These are phyloP conservation scores for Embidobia sp. DNA, from an alignment of 2,888 invertebrate species.

Conservation along the genomic window DNA sequence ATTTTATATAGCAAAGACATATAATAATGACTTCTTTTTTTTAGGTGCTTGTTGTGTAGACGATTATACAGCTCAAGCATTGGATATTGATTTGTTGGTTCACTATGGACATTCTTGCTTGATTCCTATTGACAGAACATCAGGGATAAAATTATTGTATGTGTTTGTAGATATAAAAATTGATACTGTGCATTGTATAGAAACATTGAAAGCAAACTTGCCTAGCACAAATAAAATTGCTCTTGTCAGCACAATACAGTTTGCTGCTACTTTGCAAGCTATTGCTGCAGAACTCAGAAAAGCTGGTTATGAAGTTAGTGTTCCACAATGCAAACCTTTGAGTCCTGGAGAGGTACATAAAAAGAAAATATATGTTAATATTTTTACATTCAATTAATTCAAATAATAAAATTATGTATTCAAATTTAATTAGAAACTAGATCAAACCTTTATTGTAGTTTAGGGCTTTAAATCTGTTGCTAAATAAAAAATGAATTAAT, in stretches of 20 bases:
- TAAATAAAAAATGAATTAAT: too few species aligned
- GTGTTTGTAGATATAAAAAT: slow-evolving; percentile 99
- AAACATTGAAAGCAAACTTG: slow-evolving; percentile 91
- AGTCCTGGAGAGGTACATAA: slow-evolving; percentile 92
- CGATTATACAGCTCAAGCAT: slow-evolving; percentile 95
- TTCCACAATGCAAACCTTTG: slow-evolving; percentile 96
- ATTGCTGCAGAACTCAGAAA: slow-evolving; percentile 87
- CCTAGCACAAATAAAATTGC: slow-evolving; percentile 86
- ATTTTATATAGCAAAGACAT: too few species aligned
- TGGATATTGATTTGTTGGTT: slow-evolving; percentile 94
- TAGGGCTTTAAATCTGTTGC: too few species aligned
- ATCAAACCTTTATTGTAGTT: too few species aligned
- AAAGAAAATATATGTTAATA: slow-evolving; percentile 1
- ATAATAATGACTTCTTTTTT: slow-evolving; percentile 36
- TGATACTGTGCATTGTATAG: slow-evolving; percentile 95
- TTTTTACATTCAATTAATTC: neutral
- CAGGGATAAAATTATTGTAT: slow-evolving; percentile 95
- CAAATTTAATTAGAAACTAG: neutral
- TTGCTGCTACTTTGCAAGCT: slow-evolving; percentile 95
- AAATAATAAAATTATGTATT: neutral
- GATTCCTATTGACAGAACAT: slow-evolving; percentile 92
- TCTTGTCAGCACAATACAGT: slow-evolving; percentile 98
- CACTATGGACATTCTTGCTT: slow-evolving; percentile 99
- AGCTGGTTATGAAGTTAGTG: slow-evolving; percentile 87
- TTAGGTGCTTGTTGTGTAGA: slow-evolving; percentile 97